A percentile compares a stretch with the other conserved stretches of the same genome.
Evolutionary conservation across 1,140 invertebrate species (phyloP).

Genomic region (Lanistes nyassanus): DNA sequence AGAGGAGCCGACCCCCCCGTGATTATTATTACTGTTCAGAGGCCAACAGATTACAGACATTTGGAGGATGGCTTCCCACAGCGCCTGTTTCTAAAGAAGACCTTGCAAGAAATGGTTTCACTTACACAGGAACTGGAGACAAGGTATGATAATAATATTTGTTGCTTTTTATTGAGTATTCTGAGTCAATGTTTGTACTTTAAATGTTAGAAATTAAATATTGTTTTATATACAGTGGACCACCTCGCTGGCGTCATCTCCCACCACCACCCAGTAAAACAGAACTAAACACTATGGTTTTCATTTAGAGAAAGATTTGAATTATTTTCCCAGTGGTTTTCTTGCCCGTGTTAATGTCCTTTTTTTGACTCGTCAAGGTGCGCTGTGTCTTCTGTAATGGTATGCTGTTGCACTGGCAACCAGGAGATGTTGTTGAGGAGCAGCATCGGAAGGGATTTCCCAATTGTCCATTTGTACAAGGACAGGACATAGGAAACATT

Average conservation of each 20-base stretch:
- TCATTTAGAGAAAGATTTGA: too few species aligned
- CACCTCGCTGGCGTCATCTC: too few species aligned
- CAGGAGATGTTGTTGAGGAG: slow-evolving; percentile 86
- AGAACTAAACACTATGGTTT: too few species aligned
- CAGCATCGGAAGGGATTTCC: slow-evolving; percentile 88
- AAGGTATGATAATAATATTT: too few species aligned
- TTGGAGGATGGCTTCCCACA: neutral
- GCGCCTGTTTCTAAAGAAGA: slow-evolving; percentile 12
- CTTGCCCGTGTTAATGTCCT: too few species aligned
- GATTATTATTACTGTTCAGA: slow-evolving; percentile 1
- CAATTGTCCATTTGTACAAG: slow-evolving; percentile 77
- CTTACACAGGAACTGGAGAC: slow-evolving; percentile 7
- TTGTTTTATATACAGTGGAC: too few species aligned
- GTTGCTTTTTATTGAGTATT: too few species aligned
- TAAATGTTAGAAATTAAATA: too few species aligned
- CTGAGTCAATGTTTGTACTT: too few species aligned
- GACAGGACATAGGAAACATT: slow-evolving; percentile 21
- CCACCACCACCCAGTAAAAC: too few species aligned
- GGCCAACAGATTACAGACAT: slow-evolving; percentile 8
- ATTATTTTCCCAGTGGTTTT: too few species aligned
- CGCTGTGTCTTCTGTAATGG: slow-evolving; percentile 29
- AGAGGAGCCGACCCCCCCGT: neutral
- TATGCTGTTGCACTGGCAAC: slow-evolving; percentile 62
- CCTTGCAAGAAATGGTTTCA: slow-evolving; percentile 18
- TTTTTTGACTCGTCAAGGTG: slow-evolving; percentile 1